Conservation (phyloP, 1,140 invertebrate genomes). For the Drosophila mayri region DNA sequence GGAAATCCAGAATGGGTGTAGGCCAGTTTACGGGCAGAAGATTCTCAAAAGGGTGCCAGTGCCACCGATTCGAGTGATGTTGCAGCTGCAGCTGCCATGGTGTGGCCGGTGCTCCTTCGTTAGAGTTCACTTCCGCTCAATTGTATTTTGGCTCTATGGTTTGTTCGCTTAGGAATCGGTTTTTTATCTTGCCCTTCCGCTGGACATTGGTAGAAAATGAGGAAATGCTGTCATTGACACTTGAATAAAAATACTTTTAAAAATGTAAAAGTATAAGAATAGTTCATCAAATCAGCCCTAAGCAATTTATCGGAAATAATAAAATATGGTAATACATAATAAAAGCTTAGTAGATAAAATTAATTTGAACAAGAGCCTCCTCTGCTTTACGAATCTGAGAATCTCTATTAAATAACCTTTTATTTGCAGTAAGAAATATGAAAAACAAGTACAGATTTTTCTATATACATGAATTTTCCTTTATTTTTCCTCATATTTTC, state of each 20-base stretch:
- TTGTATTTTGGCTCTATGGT: constrained; percentile 46
- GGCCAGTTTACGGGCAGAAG: constrained; percentile 36
- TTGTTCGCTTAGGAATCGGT: background rate
- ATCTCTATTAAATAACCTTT: background rate
- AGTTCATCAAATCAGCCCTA: background rate
- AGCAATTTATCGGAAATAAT: background rate
- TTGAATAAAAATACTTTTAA: background rate
- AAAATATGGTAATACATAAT: background rate
- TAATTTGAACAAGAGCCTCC: no score
- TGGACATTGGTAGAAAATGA: background rate
- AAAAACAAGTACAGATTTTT: constrained; percentile 1
- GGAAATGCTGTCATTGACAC: background rate
- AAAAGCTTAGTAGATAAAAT: no score
- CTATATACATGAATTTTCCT: constrained; percentile 3
- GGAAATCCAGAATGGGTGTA: constrained; percentile 32
- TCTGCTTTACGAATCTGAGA: no score
- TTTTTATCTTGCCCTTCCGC: constrained; percentile 10
- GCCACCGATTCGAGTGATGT: constrained; percentile 2
- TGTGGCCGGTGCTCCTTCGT: constrained; percentile 21
- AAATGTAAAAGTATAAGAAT: background rate
- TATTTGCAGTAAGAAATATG: background rate
- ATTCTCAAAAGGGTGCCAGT: constrained; percentile 24
- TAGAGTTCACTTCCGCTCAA: constrained; percentile 60
- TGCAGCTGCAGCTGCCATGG: constrained; percentile 9
- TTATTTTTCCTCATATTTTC: background rate